Conservation (phyloP, 2,113 vertebrate genomes). For the Acanthisitta chloris region DNA sequence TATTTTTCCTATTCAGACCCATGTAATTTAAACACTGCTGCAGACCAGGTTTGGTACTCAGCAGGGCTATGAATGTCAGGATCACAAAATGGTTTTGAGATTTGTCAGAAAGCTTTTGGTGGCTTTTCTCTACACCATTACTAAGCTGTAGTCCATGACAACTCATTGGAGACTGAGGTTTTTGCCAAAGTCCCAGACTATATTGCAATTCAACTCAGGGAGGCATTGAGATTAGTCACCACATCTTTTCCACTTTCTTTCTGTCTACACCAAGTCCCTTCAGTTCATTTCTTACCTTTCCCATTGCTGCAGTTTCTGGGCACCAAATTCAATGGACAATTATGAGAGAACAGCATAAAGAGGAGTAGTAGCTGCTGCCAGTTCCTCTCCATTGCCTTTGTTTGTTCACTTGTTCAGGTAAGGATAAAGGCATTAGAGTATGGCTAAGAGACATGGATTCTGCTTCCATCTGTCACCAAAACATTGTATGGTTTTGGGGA, state of each 20-base stretch:
- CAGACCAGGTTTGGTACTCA: neutral
- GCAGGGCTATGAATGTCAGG: neutral
- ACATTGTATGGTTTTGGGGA: neutral
- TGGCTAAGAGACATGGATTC: neutral
- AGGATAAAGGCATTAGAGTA: neutral
- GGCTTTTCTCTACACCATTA: neutral
- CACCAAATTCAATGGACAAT: neutral
- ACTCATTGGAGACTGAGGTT: neutral
- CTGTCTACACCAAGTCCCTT: accelerated
- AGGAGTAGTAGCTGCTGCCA: neutral
- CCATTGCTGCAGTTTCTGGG: neutral
- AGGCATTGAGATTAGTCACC: neutral
- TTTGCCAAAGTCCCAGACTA: neutral
- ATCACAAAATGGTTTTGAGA: neutral
- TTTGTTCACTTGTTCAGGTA: neutral
- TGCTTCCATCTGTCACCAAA: neutral
- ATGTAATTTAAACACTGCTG: neutral
- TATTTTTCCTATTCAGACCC: neutral
- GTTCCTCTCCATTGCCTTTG: neutral
- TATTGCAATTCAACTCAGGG: neutral
- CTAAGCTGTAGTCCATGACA: neutral
- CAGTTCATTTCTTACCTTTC: neutral
- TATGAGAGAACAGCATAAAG: neutral
- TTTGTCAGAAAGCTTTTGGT: neutral
- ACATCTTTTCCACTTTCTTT: neutral